These are phyloP conservation scores for Peromyscus attwateri DNA, from an alignment of 2,797 vertebrate species.

Conservation along the genomic window DNA sequence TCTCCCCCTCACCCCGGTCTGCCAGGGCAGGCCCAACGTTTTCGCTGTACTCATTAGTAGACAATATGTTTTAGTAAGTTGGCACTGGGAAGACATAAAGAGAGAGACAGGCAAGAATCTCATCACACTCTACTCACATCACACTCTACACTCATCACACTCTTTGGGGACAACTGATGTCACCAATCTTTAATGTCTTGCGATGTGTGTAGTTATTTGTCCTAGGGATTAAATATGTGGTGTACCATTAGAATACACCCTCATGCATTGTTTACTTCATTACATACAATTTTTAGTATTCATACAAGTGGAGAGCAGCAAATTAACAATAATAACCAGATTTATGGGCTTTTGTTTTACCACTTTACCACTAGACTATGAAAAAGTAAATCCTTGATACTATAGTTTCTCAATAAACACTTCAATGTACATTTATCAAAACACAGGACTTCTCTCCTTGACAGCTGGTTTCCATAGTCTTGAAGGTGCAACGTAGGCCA, in stretches of 20 bases:
- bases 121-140: not conserved
- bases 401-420: conserved; percentile 19
- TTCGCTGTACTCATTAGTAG: not conserved
- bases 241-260: not conserved
- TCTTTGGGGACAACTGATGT: not conserved
- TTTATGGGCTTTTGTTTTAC: not conserved
- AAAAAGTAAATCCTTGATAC: conserved; percentile 16
- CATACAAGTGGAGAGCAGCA: not conserved
- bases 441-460: not conserved
- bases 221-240: not conserved
- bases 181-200: not conserved
- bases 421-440: not conserved
- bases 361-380: not conserved
- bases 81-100: not conserved
- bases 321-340: not conserved
- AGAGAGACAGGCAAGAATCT: not conserved
- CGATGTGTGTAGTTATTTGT: not conserved
- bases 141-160: not conserved
- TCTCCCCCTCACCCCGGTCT: not conserved
- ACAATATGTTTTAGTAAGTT: not conserved
- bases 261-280: not conserved
- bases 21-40: not conserved
- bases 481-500: too few species aligned
- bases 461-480: not conserved
- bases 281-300: not conserved